A percentile compares a stretch with the other conserved stretches of the same genome.
Evolutionary conservation across 2,797 vertebrate genomes (phyloP).

Genomic region (Sebastes wilsoni): DNA sequence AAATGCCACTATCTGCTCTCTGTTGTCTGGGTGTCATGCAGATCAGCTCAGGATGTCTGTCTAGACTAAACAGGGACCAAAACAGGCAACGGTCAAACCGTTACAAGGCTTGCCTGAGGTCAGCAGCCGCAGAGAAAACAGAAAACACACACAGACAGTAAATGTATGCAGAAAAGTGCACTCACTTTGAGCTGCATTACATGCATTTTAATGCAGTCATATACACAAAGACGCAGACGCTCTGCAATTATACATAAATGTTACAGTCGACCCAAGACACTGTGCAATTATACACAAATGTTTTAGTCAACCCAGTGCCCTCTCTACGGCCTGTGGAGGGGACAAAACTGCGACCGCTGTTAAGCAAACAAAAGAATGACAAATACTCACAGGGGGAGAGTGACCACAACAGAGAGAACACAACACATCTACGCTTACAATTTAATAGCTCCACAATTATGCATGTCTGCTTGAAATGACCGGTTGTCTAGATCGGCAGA

Average conservation of each 20-base stretch:
- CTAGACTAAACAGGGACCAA: conserved; percentile 82
- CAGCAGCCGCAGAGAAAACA: conserved; percentile 59
- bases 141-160: conserved; percentile 12
- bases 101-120: conserved; percentile 71
- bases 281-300: conserved; percentile 65
- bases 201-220: conserved; percentile 30
- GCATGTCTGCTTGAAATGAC: conserved; percentile 76
- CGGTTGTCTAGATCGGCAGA: conserved; percentile 74
- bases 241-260: conserved; percentile 56
- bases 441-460: conserved; percentile 76
- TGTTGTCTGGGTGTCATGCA: conserved; percentile 78
- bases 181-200: conserved; percentile 13
- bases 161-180: conserved; percentile 13
- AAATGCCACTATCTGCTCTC: conserved; percentile 79
- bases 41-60: conserved; percentile 80
- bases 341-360: conserved; percentile 47
- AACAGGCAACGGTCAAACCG: conserved; percentile 68
- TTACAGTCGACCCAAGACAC: conserved; percentile 35
- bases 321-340: conserved; percentile 23
- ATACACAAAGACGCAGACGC: conserved; percentile 20
- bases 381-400: conserved; percentile 31
- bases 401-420: conserved; percentile 67
- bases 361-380: conserved; percentile 57
- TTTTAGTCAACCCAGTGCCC: conserved; percentile 20
- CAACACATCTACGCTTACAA: conserved; percentile 62